phyloP scores from a whole-genome alignment of 2,888 invertebrate species.

The Watsonalla binaria region DNA sequence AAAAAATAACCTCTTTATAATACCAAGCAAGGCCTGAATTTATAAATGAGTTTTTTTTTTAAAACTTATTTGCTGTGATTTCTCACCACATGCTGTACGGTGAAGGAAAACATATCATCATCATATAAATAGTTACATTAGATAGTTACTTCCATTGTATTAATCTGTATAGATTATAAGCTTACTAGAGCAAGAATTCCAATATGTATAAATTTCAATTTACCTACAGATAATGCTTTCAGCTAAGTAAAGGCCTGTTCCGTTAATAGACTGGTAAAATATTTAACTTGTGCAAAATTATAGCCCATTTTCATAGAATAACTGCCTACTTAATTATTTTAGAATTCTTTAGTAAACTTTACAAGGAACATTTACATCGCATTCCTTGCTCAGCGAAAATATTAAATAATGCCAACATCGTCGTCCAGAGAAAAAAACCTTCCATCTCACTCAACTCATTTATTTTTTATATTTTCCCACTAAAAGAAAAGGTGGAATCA shows the following conservation, averaged over 20 bases:
- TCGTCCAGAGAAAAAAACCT: constrained; percentile 19
- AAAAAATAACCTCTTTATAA: no score
- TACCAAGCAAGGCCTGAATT: no score
- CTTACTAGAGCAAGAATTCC: no score
- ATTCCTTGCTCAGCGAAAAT: constrained; percentile 26
- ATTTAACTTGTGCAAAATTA: constrained; percentile 5
- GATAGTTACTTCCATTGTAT: no score
- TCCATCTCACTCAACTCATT: constrained; percentile 45
- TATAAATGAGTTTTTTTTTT: no score
- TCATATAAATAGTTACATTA: no score
- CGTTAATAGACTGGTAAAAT: not conserved
- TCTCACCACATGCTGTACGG: no score
- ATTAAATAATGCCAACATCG: constrained; percentile 33
- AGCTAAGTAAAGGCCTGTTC: not conserved
- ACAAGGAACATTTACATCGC: constrained; percentile 26
- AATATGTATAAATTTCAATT: no score
- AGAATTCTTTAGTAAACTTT: constrained; percentile 37
- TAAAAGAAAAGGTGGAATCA: constrained; percentile 45
- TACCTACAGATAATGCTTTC: not conserved
- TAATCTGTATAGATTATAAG: no score
- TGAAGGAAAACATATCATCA: no score
- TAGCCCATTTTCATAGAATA: constrained; percentile 23
- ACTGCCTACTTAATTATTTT: constrained; percentile 18
- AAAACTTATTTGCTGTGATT: no score
- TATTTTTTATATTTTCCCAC: constrained; percentile 40